phyloP scores from a whole-genome alignment of 1,140 invertebrate species.

The Calephelis virginiensis region DNA sequence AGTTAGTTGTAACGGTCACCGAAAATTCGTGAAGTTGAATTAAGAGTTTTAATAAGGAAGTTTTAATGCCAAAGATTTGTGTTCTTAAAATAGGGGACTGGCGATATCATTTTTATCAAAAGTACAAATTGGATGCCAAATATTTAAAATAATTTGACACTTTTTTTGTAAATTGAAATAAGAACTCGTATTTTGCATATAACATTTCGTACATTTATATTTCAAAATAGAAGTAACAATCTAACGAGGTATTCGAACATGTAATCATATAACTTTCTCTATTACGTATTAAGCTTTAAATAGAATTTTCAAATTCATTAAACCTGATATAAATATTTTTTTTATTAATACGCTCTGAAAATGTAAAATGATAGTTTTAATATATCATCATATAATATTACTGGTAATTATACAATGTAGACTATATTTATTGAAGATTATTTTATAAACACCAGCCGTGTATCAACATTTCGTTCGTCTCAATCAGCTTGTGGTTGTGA shows the following conservation, averaged over 20 bases:
- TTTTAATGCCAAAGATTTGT: constrained; percentile 40
- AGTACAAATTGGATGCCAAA: constrained; percentile 70
- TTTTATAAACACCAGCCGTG: too few species aligned
- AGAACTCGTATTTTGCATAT: neutral
- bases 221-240: neutral
- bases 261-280: too few species aligned
- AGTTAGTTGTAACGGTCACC: neutral
- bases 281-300: too few species aligned
- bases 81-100: constrained; percentile 35
- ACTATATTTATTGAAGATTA: too few species aligned
- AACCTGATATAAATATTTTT: too few species aligned
- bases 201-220: neutral
- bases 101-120: constrained; percentile 27
- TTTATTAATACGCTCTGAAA: too few species aligned
- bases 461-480: too few species aligned
- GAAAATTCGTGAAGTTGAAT: neutral
- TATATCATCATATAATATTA: too few species aligned
- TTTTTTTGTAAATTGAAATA: neutral
- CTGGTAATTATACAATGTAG: too few species aligned
- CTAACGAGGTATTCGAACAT: neutral
- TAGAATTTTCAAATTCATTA: too few species aligned
- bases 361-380: too few species aligned
- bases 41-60: neutral
- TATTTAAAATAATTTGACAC: constrained; percentile 25
- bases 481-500: too few species aligned